A percentile compares a stretch with the other conserved stretches of the same genome.
These are phyloP conservation scores for Apodemia hepburni DNA, from an alignment of 2,888 invertebrate species.

Conservation along the genomic window DNA sequence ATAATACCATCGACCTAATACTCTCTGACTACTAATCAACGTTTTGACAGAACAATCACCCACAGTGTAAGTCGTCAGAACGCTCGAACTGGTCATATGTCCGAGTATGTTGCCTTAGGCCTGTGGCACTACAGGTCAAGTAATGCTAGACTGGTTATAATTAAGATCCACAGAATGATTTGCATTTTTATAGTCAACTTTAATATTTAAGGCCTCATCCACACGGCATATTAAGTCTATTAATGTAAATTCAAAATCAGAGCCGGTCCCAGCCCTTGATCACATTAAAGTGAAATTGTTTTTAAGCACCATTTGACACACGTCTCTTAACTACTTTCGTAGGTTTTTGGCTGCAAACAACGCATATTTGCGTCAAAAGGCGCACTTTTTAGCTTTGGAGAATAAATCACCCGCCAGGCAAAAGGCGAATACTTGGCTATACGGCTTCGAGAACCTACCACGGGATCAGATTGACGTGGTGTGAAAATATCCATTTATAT, in stretches of 20 bases:
- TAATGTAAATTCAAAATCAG: background rate
- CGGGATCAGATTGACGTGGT: too few species aligned
- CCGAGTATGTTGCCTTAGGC: slow-evolving; percentile 14
- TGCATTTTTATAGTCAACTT: background rate
- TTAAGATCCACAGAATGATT: background rate
- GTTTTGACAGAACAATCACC: slow-evolving; percentile 62
- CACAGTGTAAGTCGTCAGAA: slow-evolving; percentile 19
- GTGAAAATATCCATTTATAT: too few species aligned
- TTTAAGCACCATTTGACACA: too few species aligned
- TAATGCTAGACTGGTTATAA: slow-evolving; percentile 3
- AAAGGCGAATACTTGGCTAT: too few species aligned
- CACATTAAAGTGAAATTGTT: too few species aligned
- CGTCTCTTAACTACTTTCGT: too few species aligned
- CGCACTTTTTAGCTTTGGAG: too few species aligned
- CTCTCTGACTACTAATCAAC: slow-evolving; percentile 40
- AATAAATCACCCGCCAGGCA: too few species aligned
- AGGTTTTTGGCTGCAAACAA: too few species aligned
- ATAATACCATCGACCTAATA: slow-evolving; percentile 41
- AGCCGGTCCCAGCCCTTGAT: too few species aligned
- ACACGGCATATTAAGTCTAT: background rate
- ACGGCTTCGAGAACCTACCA: too few species aligned
- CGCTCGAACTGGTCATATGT: slow-evolving; percentile 13
- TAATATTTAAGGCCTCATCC: background rate
- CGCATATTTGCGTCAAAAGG: too few species aligned
- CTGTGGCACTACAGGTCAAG: slow-evolving; percentile 11